Percentiles rank a stretch among this genome's conserved stretches.
Conservation (phyloP, 2,888 invertebrate species). For the Idaea straminata region DNA sequence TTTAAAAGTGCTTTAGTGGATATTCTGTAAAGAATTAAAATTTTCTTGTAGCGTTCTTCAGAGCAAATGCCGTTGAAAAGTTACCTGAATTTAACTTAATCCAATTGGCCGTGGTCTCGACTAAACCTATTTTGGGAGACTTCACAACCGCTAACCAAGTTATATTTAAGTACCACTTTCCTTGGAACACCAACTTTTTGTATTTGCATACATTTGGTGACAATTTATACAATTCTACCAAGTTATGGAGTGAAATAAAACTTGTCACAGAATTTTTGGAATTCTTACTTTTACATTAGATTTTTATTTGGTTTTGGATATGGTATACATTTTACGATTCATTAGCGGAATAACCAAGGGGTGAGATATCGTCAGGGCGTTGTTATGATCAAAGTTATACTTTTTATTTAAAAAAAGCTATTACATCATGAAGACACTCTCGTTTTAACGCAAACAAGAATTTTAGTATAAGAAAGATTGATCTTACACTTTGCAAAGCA, state of each 20-base stretch:
- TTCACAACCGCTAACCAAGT: conserved; percentile 64
- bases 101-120: conserved; percentile 62
- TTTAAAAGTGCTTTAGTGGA: neutral
- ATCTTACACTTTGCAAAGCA: too few species aligned
- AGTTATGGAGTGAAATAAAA: conserved; percentile 17
- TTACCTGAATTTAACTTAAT: conserved; percentile 69
- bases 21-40: conserved; percentile 31
- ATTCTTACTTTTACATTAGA: neutral
- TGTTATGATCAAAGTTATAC: conserved; percentile 1
- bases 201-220: conserved; percentile 54
- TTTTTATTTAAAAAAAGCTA: neutral
- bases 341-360: neutral
- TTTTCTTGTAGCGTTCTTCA: conserved; percentile 52
- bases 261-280: conserved; percentile 14
- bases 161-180: conserved; percentile 56
- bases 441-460: too few species aligned
- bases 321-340: neutral
- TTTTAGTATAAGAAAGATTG: too few species aligned
- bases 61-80: conserved; percentile 63
- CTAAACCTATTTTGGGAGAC: conserved; percentile 69
- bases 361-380: neutral
- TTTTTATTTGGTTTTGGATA: neutral
- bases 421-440: too few species aligned
- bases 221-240: conserved; percentile 23
- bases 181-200: conserved; percentile 55